Percentiles rank a stretch among this genome's conserved stretches.
These are phyloP conservation scores for Eospalax fontanierii DNA, from an alignment of 2,797 vertebrate genomes.

Conservation along the genomic window DNA sequence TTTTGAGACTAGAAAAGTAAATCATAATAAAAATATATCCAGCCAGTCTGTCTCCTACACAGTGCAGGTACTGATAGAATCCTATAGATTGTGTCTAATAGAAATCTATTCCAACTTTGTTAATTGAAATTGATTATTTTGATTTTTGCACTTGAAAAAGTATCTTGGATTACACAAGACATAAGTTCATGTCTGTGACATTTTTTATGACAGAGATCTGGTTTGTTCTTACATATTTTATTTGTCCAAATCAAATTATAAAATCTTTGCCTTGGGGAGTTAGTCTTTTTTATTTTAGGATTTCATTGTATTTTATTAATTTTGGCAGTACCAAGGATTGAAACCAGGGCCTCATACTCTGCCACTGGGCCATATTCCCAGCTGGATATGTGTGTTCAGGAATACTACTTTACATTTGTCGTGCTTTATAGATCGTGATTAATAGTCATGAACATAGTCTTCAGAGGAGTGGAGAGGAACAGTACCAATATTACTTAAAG, in stretches of 20 bases:
- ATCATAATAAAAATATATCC: not conserved
- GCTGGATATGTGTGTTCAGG: not conserved
- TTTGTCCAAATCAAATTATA: slow-evolving; percentile 16
- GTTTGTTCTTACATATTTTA: not conserved
- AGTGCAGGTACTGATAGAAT: not conserved
- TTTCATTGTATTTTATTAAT: not conserved
- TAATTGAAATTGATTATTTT: not conserved
- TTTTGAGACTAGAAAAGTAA: not conserved
- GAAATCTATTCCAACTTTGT: not conserved
- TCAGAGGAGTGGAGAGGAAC: not conserved
- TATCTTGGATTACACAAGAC: not conserved
- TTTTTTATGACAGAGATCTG: not conserved
- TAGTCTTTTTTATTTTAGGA: not conserved
- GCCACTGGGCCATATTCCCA: too few species aligned
- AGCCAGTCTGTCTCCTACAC: not conserved
- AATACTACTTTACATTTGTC: not conserved
- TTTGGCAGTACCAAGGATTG: not conserved
- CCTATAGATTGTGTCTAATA: not conserved
- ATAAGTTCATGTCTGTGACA: not conserved
- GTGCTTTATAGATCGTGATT: not conserved
- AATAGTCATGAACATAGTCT: not conserved
- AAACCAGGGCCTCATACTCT: not conserved
- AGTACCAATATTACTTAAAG: not conserved
- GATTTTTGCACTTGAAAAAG: not conserved
- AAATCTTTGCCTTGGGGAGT: not conserved